These are phyloP conservation scores for Drosophila subpulchrella DNA, from an alignment of 1,140 invertebrate species.

Conservation along the genomic window DNA sequence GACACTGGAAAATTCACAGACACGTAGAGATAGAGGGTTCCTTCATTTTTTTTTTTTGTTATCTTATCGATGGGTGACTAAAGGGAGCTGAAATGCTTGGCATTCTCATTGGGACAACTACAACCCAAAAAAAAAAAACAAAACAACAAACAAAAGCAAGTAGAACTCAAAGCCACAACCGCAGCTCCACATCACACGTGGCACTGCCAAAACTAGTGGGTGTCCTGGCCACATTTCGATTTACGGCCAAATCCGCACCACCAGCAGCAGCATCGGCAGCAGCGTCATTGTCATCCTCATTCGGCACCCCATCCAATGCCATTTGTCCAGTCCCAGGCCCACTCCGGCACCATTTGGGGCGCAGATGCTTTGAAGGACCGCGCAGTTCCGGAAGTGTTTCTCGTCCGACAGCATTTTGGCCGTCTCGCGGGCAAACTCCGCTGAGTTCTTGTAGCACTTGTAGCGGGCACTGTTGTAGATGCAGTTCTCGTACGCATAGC, in stretches of 20 bases:
- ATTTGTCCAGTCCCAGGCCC: neutral
- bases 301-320: slow-evolving; percentile 20
- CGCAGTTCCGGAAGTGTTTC: slow-evolving; percentile 79
- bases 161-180: slow-evolving; percentile 12
- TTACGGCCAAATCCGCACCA: slow-evolving; percentile 30
- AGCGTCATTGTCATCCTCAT: slow-evolving; percentile 22
- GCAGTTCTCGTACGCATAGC: slow-evolving; percentile 80
- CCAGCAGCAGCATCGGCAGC: slow-evolving; percentile 21
- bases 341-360: slow-evolving; percentile 1
- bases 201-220: slow-evolving; percentile 4
- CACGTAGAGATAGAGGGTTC: slow-evolving; percentile 14
- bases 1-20: slow-evolving; percentile 40
- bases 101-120: slow-evolving; percentile 61
- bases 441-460: slow-evolving; percentile 81
- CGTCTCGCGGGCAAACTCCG: slow-evolving; percentile 77
- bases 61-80: slow-evolving; percentile 7
- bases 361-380: slow-evolving; percentile 72
- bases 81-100: slow-evolving; percentile 54
- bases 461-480: slow-evolving; percentile 81
- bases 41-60: too few species aligned
- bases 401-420: slow-evolving; percentile 82
- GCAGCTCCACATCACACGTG: slow-evolving; percentile 10
- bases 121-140: slow-evolving; percentile 1
- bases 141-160: neutral
- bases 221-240: slow-evolving; percentile 16